Conservation (phyloP, 1,140 invertebrate genomes). For the Orchesella cincta region DNA sequence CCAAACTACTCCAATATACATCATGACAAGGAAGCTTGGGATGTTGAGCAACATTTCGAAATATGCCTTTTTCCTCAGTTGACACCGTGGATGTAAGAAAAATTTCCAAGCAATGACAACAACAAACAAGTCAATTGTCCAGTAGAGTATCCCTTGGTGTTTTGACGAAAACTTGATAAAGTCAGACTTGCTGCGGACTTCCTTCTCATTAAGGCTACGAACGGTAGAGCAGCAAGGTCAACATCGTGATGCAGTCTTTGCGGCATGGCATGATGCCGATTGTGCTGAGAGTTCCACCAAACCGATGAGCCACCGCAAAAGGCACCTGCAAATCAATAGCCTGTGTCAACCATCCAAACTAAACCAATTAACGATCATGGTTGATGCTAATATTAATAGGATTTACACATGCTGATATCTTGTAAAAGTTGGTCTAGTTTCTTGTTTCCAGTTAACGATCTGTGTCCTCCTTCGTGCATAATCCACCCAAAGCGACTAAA, state of each 20-base stretch:
- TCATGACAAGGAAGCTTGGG: neutral
- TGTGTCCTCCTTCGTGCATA: conserved; percentile 30
- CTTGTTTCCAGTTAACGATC: conserved; percentile 20
- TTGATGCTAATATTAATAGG: too few species aligned
- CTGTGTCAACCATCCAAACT: neutral
- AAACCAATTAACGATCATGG: neutral
- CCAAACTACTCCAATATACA: neutral
- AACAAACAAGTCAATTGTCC: neutral
- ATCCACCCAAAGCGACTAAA: neutral
- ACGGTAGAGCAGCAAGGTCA: conserved; percentile 8
- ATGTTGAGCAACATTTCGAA: neutral
- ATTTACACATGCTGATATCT: conserved; percentile 13
- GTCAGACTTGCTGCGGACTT: neutral
- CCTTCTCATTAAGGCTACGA: conserved; percentile 7
- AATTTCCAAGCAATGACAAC: neutral
- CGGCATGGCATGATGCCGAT: conserved; percentile 12
- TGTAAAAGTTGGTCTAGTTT: conserved; percentile 30
- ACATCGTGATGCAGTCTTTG: neutral
- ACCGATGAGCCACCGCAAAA: neutral
- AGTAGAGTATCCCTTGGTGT: neutral
- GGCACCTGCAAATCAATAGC: neutral
- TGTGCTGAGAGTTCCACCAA: conserved; percentile 13
- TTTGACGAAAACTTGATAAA: neutral
- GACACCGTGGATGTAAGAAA: neutral
- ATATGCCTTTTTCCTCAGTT: neutral